Conservation (phyloP, 2,888 invertebrate genomes). For the Nymphalis polychloros region DNA sequence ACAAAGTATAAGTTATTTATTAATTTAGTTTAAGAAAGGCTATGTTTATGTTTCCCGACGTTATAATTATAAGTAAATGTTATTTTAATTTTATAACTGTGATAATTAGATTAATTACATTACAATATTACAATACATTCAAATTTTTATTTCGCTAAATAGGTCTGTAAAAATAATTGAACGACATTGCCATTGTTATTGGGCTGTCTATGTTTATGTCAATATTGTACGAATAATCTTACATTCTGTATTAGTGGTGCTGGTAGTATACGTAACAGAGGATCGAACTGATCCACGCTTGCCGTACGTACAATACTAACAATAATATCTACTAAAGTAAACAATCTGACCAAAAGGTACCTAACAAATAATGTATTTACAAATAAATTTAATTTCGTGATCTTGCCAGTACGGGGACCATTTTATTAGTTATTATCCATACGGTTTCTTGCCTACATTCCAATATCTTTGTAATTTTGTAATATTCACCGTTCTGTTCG, state of each 20-base stretch:
- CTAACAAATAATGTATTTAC: not conserved
- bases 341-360: not conserved
- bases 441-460: constrained; percentile 4
- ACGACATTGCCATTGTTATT: constrained; percentile 22
- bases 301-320: not conserved
- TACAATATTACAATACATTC: constrained; percentile 30
- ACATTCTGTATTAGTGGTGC: not conserved
- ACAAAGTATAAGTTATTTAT: constrained; percentile 77
- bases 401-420: constrained; percentile 33
- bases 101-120: constrained; percentile 74
- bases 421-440: not conserved
- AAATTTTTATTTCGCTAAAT: constrained; percentile 28
- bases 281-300: not conserved
- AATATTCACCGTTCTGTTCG: not conserved
- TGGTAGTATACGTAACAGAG: not conserved
- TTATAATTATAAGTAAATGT: constrained; percentile 61
- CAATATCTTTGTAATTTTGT: not conserved
- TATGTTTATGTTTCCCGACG: constrained; percentile 71
- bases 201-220: constrained; percentile 5
- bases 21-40: constrained; percentile 74
- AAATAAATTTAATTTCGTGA: constrained; percentile 5
- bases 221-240: not conserved
- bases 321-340: not conserved
- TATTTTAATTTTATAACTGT: constrained; percentile 79
- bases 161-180: constrained; percentile 7